Percentiles rank a stretch among this genome's conserved stretches.
Conservation (phyloP, 2,888 invertebrate species). For the Globia sparganii region DNA sequence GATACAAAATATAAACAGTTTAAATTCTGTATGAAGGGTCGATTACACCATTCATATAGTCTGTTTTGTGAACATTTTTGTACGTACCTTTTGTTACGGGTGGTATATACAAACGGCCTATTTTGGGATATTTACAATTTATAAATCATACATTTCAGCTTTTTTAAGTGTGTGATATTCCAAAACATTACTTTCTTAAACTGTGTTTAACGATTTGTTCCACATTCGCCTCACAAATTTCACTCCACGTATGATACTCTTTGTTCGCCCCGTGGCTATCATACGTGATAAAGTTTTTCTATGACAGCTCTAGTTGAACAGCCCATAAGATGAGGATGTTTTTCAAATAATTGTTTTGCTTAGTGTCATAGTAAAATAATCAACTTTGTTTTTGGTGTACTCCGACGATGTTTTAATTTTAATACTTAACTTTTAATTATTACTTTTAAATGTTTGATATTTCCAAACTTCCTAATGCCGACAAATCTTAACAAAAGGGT, state of each 20-base stretch:
- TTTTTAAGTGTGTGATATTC: neutral
- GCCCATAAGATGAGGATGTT: neutral
- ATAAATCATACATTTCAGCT: neutral
- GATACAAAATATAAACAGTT: conserved; percentile 32
- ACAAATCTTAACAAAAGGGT: neutral
- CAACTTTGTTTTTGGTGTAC: neutral
- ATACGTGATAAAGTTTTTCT: neutral
- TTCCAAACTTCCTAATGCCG: neutral
- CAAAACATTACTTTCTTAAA: neutral
- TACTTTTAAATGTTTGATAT: neutral
- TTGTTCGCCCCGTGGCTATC: neutral
- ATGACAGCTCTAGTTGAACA: neutral
- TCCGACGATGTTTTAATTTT: neutral
- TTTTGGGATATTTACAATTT: neutral
- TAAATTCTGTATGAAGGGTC: conserved; percentile 36
- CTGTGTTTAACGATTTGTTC: neutral
- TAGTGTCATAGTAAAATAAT: neutral
- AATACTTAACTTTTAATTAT: neutral
- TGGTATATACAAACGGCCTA: neutral
- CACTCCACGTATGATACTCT: neutral
- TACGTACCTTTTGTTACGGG: neutral
- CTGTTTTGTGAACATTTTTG: neutral
- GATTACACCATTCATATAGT: conserved; percentile 1
- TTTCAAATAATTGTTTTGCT: neutral
- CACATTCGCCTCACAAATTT: neutral